Conservation (phyloP, 2,888 invertebrate species). For the Liposcelis brunnea region DNA sequence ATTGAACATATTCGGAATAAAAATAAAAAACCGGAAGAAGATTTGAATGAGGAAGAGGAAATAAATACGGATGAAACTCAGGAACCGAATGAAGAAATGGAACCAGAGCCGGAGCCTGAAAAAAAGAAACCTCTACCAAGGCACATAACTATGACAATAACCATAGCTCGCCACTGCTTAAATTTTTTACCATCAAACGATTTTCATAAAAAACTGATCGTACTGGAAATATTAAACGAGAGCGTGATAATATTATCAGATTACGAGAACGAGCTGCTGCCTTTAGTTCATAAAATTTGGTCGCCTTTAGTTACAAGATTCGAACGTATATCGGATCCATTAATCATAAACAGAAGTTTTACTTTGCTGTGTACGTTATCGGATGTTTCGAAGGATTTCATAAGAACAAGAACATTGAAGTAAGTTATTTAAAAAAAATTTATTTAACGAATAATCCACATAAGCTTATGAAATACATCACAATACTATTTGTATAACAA, state of each 20-base stretch:
- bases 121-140: constrained; percentile 12
- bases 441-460: neutral
- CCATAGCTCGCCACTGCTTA: constrained; percentile 40
- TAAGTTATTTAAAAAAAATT: constrained; percentile 10
- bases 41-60: no score
- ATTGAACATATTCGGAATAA: no score
- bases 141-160: constrained; percentile 38
- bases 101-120: constrained; percentile 12
- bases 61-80: no score
- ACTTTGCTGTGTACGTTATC: constrained; percentile 13
- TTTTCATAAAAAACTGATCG: constrained; percentile 35
- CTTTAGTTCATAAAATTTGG: constrained; percentile 54
- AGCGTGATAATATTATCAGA: constrained; percentile 40
- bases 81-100: constrained; percentile 5
- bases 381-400: constrained; percentile 14
- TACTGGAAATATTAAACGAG: constrained; percentile 40
- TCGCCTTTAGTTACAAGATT: constrained; percentile 46
- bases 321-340: constrained; percentile 23
- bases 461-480: constrained; percentile 1
- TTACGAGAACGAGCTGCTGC: constrained; percentile 47
- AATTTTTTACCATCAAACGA: constrained; percentile 43
- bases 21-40: no score
- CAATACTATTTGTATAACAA: no score
- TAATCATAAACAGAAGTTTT: constrained; percentile 15
- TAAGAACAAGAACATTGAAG: constrained; percentile 14